These are phyloP conservation scores for Drosophila rellima DNA, from an alignment of 2,888 invertebrate species.

Conservation along the genomic window DNA sequence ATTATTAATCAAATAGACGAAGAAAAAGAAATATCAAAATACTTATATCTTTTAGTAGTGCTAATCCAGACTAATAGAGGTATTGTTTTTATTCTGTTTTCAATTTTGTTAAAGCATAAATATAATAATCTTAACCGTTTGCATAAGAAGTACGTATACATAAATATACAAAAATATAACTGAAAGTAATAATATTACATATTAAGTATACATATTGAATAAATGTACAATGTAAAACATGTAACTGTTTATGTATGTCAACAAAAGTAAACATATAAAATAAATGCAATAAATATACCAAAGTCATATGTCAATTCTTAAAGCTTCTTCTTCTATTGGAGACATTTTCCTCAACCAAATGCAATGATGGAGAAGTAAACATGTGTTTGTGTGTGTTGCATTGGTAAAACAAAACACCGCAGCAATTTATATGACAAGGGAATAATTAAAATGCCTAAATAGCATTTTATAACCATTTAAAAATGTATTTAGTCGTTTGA, in stretches of 20 bases:
- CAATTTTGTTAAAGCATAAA: constrained; percentile 53
- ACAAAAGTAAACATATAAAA: constrained; percentile 61
- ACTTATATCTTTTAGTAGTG: constrained; percentile 42
- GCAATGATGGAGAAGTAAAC: background rate
- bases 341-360: too few relatives aligned
- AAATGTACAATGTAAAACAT: constrained; percentile 81
- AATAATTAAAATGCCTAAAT: background rate
- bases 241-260: constrained; percentile 75
- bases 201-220: constrained; percentile 70
- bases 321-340: background rate
- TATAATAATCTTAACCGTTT: constrained; percentile 62
- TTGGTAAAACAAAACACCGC: too few relatives aligned
- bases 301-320: constrained; percentile 32
- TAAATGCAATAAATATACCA: constrained; percentile 78
- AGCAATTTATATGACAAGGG: background rate
- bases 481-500: background rate
- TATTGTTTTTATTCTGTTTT: constrained; percentile 58
- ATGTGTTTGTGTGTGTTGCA: too few relatives aligned
- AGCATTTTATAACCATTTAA: background rate
- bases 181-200: constrained; percentile 60
- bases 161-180: constrained; percentile 59
- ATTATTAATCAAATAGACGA: constrained; percentile 49
- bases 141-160: constrained; percentile 55
- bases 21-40: constrained; percentile 26
- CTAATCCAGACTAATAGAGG: constrained; percentile 53